Percentiles rank a stretch among this genome's conserved stretches.
phyloP scores from a whole-genome alignment of 2,797 vertebrate genomes.

The Paratrypauchen microcephalus region DNA sequence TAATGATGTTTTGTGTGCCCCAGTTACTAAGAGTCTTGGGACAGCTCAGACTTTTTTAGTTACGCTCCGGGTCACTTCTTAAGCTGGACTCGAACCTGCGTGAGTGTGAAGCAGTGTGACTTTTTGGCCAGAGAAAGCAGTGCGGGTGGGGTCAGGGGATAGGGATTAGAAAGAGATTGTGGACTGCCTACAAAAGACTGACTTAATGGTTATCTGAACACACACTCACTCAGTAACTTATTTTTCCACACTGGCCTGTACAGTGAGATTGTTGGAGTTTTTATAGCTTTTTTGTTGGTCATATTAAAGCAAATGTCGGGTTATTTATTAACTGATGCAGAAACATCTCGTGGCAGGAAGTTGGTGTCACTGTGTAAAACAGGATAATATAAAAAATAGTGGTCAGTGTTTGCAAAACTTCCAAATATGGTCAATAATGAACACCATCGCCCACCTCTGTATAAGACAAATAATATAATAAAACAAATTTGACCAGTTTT shows the following conservation, averaged over 20 bases:
- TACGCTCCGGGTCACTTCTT: constrained; percentile 77
- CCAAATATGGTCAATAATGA: neutral
- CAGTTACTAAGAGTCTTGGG: constrained; percentile 75
- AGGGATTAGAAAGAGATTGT: constrained; percentile 65
- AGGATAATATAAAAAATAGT: neutral
- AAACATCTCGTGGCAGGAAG: constrained; percentile 30
- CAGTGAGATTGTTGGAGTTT: constrained; percentile 27
- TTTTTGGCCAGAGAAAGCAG: constrained; percentile 62
- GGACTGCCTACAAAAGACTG: constrained; percentile 37
- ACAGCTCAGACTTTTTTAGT: constrained; percentile 81
- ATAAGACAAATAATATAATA: neutral
- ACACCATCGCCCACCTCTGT: no score
- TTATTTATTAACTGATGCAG: constrained; percentile 30
- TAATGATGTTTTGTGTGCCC: constrained; percentile 85
- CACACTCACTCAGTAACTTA: constrained; percentile 19
- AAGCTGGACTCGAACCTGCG: constrained; percentile 58
- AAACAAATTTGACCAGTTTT: neutral
- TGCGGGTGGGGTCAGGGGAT: constrained; percentile 66
- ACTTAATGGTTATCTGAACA: constrained; percentile 36
- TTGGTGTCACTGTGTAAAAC: neutral
- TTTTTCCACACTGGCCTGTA: constrained; percentile 29
- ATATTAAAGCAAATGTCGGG: constrained; percentile 11
- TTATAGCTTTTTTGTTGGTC: constrained; percentile 18
- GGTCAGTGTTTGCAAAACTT: neutral
- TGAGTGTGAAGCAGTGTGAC: constrained; percentile 56